A percentile compares a stretch with the other conserved stretches of the same genome.
phyloP scores from a whole-genome alignment of 2,888 invertebrate species.

The Vanessa cardui region DNA sequence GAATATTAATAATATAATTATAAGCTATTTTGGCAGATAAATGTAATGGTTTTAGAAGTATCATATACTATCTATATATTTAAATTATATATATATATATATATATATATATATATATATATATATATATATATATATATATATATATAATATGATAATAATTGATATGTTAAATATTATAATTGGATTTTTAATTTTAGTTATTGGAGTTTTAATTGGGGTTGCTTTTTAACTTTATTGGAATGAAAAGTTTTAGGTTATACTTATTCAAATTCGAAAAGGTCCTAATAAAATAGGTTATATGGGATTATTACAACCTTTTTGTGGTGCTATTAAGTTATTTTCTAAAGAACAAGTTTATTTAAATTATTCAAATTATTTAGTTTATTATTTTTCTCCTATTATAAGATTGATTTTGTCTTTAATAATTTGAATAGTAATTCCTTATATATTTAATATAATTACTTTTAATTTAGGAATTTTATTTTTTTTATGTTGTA shows the following conservation, averaged over 20 bases:
- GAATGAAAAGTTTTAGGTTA: constrained; percentile 87
- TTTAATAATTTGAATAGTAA: too few species aligned
- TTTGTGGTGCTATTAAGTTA: constrained; percentile 6
- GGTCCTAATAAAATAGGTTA: constrained; percentile 5
- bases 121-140: constrained; percentile 10
- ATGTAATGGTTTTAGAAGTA: constrained; percentile 85
- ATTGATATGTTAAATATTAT: constrained; percentile 72
- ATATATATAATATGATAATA: constrained; percentile 26
- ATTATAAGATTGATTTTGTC: too few species aligned
- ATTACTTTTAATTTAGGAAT: too few species aligned
- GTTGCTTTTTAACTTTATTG: constrained; percentile 88
- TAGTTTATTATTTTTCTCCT: constrained; percentile 80
- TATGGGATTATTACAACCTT: background rate
- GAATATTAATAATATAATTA: constrained; percentile 59
- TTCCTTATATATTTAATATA: too few species aligned
- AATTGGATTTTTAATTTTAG: constrained; percentile 76
- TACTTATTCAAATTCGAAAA: constrained; percentile 87
- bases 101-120: too few species aligned
- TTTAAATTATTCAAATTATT: constrained; percentile 73
- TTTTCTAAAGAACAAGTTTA: constrained; percentile 6
- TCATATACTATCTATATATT: too few species aligned
- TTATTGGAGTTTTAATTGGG: constrained; percentile 84
- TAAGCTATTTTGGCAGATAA: constrained; percentile 85
- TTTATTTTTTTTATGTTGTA: too few species aligned
- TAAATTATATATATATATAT: too few species aligned